Conservation (phyloP, 2,113 vertebrate species). For the Hippocampus comes region DNA sequence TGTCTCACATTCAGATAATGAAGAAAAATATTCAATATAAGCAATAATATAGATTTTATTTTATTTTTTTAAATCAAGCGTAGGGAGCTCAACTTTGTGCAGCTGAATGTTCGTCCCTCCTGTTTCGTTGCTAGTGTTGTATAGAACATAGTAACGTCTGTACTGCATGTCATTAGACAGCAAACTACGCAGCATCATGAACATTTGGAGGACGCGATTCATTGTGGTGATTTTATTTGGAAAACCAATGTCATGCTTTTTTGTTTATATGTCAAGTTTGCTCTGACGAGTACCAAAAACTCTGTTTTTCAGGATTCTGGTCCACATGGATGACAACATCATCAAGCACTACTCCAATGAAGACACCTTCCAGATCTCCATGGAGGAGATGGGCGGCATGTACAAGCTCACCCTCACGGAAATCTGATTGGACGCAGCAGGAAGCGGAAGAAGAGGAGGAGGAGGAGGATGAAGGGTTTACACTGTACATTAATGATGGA, state of each 20-base stretch:
- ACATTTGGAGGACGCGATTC: too few species aligned
- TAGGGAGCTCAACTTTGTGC: too few species aligned
- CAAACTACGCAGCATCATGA: too few species aligned
- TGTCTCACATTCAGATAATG: too few species aligned
- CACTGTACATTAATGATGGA: slow-evolving; percentile 42
- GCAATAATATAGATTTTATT: too few species aligned
- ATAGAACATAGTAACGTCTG: too few species aligned
- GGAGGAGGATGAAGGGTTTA: slow-evolving; percentile 61
- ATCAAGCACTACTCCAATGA: slow-evolving; percentile 99
- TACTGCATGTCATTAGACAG: too few species aligned
- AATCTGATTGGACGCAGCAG: slow-evolving; percentile 74
- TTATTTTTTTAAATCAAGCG: too few species aligned
- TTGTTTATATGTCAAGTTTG: not conserved
- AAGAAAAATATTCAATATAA: too few species aligned
- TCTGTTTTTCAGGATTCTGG: slow-evolving; percentile 80
- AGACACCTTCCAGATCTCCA: slow-evolving; percentile 96
- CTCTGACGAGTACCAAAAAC: not conserved
- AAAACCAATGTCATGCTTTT: not conserved
- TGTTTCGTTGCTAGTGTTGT: too few species aligned
- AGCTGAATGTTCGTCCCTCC: too few species aligned
- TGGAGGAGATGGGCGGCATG: slow-evolving; percentile 84
- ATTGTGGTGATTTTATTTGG: too few species aligned
- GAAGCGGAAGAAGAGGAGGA: slow-evolving; percentile 9
- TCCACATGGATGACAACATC: slow-evolving; percentile 99
- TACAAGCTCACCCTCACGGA: slow-evolving; percentile 95